phyloP scores from a whole-genome alignment of 2,888 invertebrate species.

The Clunio marinus region DNA sequence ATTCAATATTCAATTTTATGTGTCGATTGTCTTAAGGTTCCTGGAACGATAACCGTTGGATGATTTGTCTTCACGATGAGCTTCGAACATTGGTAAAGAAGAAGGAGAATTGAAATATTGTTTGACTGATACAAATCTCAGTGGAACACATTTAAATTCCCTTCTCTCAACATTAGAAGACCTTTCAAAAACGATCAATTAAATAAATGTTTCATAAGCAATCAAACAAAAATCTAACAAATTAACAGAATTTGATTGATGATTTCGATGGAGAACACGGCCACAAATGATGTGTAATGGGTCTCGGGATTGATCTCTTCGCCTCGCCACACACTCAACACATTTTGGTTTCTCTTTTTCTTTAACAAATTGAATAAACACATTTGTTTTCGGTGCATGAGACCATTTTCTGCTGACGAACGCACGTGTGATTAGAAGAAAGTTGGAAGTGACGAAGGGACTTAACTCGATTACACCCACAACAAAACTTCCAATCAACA shows the following conservation, averaged over 20 bases:
- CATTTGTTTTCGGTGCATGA: neutral
- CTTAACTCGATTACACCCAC: neutral
- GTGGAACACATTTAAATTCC: constrained; percentile 25
- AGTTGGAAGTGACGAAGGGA: neutral
- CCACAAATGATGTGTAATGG: constrained; percentile 30
- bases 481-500: neutral
- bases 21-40: constrained; percentile 16
- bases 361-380: constrained; percentile 30
- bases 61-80: neutral
- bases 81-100: neutral
- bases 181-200: constrained; percentile 37
- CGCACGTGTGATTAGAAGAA: neutral
- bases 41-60: neutral
- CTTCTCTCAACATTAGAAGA: neutral
- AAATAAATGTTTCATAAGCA: constrained; percentile 35
- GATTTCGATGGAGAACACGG: constrained; percentile 9
- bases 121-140: constrained; percentile 28
- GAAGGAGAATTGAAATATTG: constrained; percentile 24
- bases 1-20: constrained; percentile 20
- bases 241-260: constrained; percentile 37
- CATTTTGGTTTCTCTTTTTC: neutral
- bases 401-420: neutral
- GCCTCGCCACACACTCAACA: constrained; percentile 8
- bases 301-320: constrained; percentile 30
- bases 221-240: constrained; percentile 37